These are phyloP conservation scores for Nebria ingens DNA, from an alignment of 1,140 invertebrate species.

Conservation along the genomic window DNA sequence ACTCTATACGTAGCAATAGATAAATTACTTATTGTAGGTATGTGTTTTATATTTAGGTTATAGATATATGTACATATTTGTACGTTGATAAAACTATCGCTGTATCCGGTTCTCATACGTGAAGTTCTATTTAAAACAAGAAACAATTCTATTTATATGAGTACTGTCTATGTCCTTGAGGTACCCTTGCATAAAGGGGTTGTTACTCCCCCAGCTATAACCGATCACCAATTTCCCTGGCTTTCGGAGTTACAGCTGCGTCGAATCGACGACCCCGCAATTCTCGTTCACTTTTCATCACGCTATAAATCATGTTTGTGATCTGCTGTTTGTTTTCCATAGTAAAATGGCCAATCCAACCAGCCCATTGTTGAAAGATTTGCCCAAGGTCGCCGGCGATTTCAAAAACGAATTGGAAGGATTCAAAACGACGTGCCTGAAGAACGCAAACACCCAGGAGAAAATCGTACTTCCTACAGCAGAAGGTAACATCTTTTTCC, in stretches of 20 bases:
- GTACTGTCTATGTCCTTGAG: background rate
- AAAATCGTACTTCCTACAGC: constrained; percentile 80
- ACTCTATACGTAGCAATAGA: too few species aligned
- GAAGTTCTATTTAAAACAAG: too few species aligned
- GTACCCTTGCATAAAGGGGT: background rate
- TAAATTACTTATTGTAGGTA: too few species aligned
- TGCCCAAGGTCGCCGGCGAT: constrained; percentile 78
- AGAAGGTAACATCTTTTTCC: constrained; percentile 58
- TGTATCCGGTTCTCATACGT: too few species aligned
- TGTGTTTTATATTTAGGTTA: too few species aligned
- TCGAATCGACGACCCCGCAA: too few species aligned
- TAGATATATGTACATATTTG: too few species aligned
- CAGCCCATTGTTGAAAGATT: constrained; percentile 70
- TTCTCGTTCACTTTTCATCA: too few species aligned
- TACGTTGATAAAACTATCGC: too few species aligned
- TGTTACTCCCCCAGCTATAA: background rate
- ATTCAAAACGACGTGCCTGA: constrained; percentile 73
- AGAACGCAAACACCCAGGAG: constrained; percentile 74
- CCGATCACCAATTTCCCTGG: background rate
- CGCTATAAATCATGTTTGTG: too few species aligned
- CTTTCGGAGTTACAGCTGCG: too few species aligned
- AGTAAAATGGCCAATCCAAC: constrained; percentile 48
- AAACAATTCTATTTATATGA: background rate
- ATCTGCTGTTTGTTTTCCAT: too few species aligned
- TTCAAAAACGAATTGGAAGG: constrained; percentile 79